These are phyloP conservation scores for Galago senegalensis DNA, from an alignment of 2,797 vertebrate genomes.

Conservation along the genomic window DNA sequence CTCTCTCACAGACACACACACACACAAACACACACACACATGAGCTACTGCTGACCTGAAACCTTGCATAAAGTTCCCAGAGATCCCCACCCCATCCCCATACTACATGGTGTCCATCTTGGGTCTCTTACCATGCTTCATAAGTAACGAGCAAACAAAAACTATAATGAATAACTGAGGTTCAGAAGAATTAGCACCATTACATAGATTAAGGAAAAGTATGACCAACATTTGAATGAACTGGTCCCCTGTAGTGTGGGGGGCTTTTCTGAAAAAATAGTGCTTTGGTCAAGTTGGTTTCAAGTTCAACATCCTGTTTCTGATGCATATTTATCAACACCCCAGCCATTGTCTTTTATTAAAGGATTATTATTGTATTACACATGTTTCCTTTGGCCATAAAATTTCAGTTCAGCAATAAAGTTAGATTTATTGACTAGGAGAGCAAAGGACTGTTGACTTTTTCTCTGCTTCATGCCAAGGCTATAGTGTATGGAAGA, in stretches of 20 bases:
- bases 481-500: slow-evolving; percentile 25
- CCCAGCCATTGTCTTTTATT: slow-evolving; percentile 21
- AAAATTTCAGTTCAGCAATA: slow-evolving; percentile 76
- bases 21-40: not conserved
- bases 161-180: not conserved
- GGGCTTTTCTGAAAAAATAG: not conserved
- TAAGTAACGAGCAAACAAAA: not conserved
- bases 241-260: not conserved
- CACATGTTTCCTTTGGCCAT: slow-evolving; percentile 61
- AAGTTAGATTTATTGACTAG: slow-evolving; percentile 69
- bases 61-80: not conserved
- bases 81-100: not conserved
- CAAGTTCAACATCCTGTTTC: slow-evolving; percentile 66
- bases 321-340: slow-evolving; percentile 51
- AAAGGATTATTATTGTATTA: slow-evolving; percentile 67
- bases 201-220: slow-evolving; percentile 41
- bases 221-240: slow-evolving; percentile 5
- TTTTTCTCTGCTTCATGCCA: slow-evolving; percentile 51
- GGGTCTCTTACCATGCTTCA: not conserved
- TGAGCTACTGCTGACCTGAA: not conserved
- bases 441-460: slow-evolving; percentile 3
- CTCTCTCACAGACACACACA: not conserved
- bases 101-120: not conserved
- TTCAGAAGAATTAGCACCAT: slow-evolving; percentile 33
- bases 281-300: not conserved